Evolutionary conservation across 2,888 invertebrate genomes (phyloP), one percentile per base, ranked within the genome.

Genomic region (Nematopogon swammerdamellus): DNA sequence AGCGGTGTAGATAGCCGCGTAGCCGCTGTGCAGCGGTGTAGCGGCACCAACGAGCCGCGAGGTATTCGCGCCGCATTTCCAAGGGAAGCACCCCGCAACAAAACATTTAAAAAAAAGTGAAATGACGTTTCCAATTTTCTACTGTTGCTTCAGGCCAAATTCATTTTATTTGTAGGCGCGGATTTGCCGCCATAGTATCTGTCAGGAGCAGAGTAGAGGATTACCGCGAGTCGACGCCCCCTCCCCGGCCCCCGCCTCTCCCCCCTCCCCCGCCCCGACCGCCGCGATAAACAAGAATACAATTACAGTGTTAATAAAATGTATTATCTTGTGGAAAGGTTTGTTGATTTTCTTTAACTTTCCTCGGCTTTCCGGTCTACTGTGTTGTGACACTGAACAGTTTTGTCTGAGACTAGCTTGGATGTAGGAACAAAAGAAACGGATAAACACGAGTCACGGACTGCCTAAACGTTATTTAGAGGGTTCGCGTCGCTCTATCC

Each of bases 41-140:
- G n/a, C n/a, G n/a, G n/a, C n/a, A n/a, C n/a, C n/a, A n/a, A n/a
- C n/a, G n/a, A 47, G 53, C 47, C 45, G 44, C 49, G 14, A 47
- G 45, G 53, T 53, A 51, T 51, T 53, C 51, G 51, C 50, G 51
- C 50, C 53, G 54, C 60, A 49, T 47, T 48, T 29, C 48, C 25
- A 49, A 49, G 55, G 51, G 18, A 54, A 52, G 55, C 62, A 60
- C 59, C 60, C 58, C 63, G 60, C 63, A 63, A 65, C 70, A 75
- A 80, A 76, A 76, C 75, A 75, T 74, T 72, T n/a, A n/a, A n/a
- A 75, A 80, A 79, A 79, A 80, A 77, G 68, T 73, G 73, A 80
- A 81, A 81, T 80, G 80, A 80, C 80, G 75, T 80, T 80, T 80
- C 76, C 73, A 81, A 80, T 81, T 82, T 81, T 81, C 80, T 81